Conservation (phyloP, 2,888 invertebrate genomes). For the Cyaniris semiargus region DNA sequence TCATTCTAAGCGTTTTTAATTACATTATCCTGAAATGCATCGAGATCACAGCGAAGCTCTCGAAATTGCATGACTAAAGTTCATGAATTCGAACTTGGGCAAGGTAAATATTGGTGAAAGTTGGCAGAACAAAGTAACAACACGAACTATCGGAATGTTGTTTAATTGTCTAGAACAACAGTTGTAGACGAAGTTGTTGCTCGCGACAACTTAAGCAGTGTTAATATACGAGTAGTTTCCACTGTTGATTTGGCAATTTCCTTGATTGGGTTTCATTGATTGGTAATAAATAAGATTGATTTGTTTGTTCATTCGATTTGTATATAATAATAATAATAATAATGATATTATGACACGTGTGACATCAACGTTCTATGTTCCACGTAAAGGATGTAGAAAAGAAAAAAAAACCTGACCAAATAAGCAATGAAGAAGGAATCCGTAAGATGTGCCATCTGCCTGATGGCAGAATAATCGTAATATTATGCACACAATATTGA, state of each 20-base stretch:
- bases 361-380: no score
- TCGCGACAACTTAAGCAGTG: conserved; percentile 53
- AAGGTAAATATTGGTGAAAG: conserved; percentile 30
- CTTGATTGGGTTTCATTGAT: background rate
- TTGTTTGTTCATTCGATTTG: background rate
- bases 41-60: background rate
- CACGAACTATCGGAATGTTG: conserved; percentile 40
- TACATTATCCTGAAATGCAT: background rate
- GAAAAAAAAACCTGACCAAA: no score
- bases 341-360: no score
- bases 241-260: background rate
- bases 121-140: conserved; percentile 37
- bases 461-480: no score
- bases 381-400: no score
- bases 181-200: conserved; percentile 50
- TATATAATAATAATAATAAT: no score
- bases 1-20: background rate
- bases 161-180: conserved; percentile 64
- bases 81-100: conserved; percentile 22
- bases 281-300: background rate
- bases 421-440: no score
- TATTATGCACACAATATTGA: no score
- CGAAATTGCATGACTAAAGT: conserved; percentile 7
- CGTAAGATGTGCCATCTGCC: no score
- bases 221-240: conserved; percentile 42